Base-by-base conservation (phyloP, 2,113 vertebrate genomes). In the Lophius piscatorius region DNA sequence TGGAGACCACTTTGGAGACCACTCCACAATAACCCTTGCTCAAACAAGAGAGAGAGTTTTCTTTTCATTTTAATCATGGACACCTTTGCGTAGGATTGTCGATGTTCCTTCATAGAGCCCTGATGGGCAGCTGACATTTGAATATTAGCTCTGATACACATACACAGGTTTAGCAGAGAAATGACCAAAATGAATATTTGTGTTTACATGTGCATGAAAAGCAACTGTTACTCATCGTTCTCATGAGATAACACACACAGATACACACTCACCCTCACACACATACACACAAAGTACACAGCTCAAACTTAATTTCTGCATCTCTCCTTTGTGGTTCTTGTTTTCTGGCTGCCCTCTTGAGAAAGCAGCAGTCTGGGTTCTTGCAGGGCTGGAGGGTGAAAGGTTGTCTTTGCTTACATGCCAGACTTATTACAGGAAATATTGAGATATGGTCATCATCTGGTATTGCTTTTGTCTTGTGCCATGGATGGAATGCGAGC, bases 401-500 rank as follows among this genome's bases (percentile, higher is more conserved):
- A 83, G 20, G 70, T 84, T 9, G 1, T 77, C 74, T 84, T 82
- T 86, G 63, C 79, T 86, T 81, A 73, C 62, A 74, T 80, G 66
- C 76, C 66, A 83, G 80, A 80, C 73, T 77, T 82, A 75, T 74
- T 80, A 68, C 56, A 82, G 71, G 70, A 83, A 82, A 80, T 76
- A 74, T 74, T 59, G 75, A 78, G 62, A 70, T 76, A 35, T 85
- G 47, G 71, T 55, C 78, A 66, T 86, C 75, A 80, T 80, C 52
- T 64, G 33, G 33, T 34, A 11, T 22, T 47, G 51, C 21, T 33
- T 46, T 34, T 52, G 45, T 12, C 12, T 44, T 29, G 7, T 49
- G 52, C 49, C 20, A 31, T 38, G 22, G 14, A 33, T 57, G 54
- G 52, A 45, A 56, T 50, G 44, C 31, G 36, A 52, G 31, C 10